Evolutionary conservation across 2,797 vertebrate species (phyloP).

Genomic region (Pteronotus mesoamericanus): DNA sequence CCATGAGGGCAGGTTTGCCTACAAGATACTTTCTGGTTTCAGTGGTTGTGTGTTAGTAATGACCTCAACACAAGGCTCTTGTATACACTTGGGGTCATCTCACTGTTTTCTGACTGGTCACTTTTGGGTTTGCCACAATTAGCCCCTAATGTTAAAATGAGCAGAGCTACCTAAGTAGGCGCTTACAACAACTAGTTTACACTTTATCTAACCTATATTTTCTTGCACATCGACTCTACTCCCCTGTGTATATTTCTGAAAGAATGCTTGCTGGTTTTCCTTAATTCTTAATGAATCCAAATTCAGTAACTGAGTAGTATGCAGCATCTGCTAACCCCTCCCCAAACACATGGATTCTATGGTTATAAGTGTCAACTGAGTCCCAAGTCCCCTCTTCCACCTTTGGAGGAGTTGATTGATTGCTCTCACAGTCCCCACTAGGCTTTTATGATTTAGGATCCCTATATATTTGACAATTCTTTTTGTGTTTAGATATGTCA

Average conservation of each 20-base stretch:
- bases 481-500: neutral
- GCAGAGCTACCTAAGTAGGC: neutral
- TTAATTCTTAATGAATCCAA: neutral
- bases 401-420: neutral
- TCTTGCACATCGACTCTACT: neutral
- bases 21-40: neutral
- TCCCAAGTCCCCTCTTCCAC: rapidly evolving
- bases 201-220: neutral
- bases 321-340: neutral
- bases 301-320: neutral
- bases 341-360: neutral
- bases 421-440: neutral
- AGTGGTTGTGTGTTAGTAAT: neutral
- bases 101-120: neutral
- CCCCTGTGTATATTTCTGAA: neutral
- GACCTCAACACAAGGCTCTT: neutral
- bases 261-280: neutral
- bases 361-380: neutral
- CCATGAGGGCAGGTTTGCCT: neutral
- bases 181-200: neutral
- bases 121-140: neutral
- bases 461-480: neutral
- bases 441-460: neutral
- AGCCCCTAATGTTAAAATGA: neutral
- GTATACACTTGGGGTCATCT: neutral